Base-by-base conservation (phyloP, 2,888 invertebrate species). In the Amiota mariae region DNA sequence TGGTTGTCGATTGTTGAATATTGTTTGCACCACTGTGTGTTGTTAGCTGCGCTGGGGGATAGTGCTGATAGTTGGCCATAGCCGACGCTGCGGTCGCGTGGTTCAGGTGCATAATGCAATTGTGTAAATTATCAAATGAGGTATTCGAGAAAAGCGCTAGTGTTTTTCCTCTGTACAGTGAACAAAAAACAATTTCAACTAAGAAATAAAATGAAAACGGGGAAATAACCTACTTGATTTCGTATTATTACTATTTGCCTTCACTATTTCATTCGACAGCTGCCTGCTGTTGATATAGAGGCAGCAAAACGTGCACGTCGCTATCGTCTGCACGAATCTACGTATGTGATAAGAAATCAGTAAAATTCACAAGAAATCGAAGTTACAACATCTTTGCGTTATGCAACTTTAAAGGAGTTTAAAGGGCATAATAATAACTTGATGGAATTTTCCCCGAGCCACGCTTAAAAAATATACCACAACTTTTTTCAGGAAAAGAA, bases 11-110 rank as follows among this genome's bases (percentile, higher is more conserved):
- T 75, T 88, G 88, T 72, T 87, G 88, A 74, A 85, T 77, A 1
- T 77, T 72, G 1, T 81, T 75, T 0, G 78, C 81, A 0, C 79
- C 79, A 59, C 78, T 78, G 56, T 85, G 86, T 71, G 85, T 80
- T 66, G 86, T 77, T 71, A 88, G 82, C 79, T 87, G 88, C 73
- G 87, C 81, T 49, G 87, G 87, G 79, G 87, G 85, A 81, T 88
- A 88, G 76, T 88, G 88, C 78, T 88, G 88, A 76, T 88, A 87
- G 77, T 87, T 87, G 75, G 87, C 87, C 87, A 87, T 87, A 70
- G 87, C 86, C 80, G 87, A 83, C 78, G 85, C 78, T 68, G 86
- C 87, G 76, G 87, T 88, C 75, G 88, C 88, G 81, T 88, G 88
- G 75, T 88, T 88, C 79, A 88, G 87, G 82, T 88, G 88, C 88